These are phyloP conservation scores for Empidonax alnorum DNA, from an alignment of 2,113 vertebrate species.

Conservation along the genomic window DNA sequence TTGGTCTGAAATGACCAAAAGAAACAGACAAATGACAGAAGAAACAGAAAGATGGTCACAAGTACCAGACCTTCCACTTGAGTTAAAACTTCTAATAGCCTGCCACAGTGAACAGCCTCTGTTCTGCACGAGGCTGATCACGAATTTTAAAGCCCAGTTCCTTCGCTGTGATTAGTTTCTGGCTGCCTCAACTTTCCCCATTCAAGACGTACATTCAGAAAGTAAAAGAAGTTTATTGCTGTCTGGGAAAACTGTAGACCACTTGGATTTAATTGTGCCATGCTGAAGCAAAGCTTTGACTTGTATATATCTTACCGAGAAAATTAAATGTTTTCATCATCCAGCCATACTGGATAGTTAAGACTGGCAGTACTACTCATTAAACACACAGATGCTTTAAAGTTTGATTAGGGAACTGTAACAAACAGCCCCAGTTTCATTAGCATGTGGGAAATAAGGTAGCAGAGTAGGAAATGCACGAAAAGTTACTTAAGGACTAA, in stretches of 20 bases:
- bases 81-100: neutral
- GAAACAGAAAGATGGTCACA: neutral
- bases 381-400: constrained; percentile 68
- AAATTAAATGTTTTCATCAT: constrained; percentile 73
- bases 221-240: constrained; percentile 20
- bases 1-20: neutral
- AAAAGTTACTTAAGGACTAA: constrained; percentile 41
- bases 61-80: neutral
- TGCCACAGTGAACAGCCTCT: neutral
- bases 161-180: neutral
- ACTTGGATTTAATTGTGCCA: constrained; percentile 37
- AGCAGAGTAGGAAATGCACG: neutral
- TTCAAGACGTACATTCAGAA: constrained; percentile 9
- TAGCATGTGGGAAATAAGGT: constrained; percentile 54
- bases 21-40: neutral
- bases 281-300: constrained; percentile 58
- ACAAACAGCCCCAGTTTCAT: constrained; percentile 12
- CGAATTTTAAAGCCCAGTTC: neutral
- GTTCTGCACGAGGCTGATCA: neutral
- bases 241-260: constrained; percentile 35
- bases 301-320: constrained; percentile 9
- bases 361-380: constrained; percentile 42
- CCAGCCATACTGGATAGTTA: constrained; percentile 34
- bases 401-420: constrained; percentile 39
- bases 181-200: neutral